Conservation (phyloP, 2,888 invertebrate genomes). For the Phortica okadai region DNA sequence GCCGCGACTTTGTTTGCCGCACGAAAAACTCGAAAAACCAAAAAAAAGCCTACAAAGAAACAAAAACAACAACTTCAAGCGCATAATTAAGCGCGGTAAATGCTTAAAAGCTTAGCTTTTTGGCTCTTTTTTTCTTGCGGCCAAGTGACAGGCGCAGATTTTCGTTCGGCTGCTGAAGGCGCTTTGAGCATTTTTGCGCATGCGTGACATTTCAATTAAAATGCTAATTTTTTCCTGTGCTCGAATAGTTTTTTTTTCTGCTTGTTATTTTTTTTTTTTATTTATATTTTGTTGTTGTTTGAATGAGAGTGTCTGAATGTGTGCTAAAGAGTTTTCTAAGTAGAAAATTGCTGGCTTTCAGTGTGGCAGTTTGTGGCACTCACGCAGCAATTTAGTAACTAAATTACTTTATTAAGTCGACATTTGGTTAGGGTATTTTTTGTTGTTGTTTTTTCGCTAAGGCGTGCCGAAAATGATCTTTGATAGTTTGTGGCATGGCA, state of each 20-base stretch:
- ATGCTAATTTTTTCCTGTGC: constrained; percentile 63
- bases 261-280: not conserved
- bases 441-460: not conserved
- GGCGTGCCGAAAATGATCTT: constrained; percentile 25
- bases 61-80: not conserved
- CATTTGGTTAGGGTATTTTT: not conserved
- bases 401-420: constrained; percentile 44
- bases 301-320: not conserved
- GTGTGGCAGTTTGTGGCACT: constrained; percentile 35
- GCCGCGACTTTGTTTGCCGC: not conserved
- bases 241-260: not conserved
- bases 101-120: not conserved
- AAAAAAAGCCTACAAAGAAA: not conserved
- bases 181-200: constrained; percentile 58
- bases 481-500: constrained; percentile 45
- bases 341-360: constrained; percentile 26
- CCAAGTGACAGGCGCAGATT: constrained; percentile 5
- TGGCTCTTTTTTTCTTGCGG: not conserved
- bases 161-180: constrained; percentile 6
- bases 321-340: constrained; percentile 29
- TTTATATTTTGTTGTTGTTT: no score
- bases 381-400: constrained; percentile 38
- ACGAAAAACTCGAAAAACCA: not conserved
- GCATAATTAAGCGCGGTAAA: constrained; percentile 6
- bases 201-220: constrained; percentile 73